These are phyloP conservation scores for Agrochola circellaris DNA, from an alignment of 2,888 invertebrate genomes.

Conservation along the genomic window DNA sequence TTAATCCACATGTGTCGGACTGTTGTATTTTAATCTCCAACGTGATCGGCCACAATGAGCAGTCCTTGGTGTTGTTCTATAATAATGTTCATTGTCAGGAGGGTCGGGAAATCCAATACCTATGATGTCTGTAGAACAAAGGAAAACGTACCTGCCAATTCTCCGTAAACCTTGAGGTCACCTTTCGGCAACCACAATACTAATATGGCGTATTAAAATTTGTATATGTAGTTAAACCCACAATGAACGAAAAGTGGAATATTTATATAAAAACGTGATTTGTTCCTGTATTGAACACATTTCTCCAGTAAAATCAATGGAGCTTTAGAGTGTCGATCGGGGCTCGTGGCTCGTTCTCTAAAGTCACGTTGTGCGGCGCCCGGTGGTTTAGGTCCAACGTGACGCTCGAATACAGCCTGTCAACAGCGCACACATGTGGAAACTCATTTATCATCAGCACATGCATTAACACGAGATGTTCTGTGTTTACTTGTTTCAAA, in stretches of 20 bases:
- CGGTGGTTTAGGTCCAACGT: slow-evolving; percentile 53
- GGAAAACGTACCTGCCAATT: slow-evolving; percentile 51
- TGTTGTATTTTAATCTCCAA: slow-evolving; percentile 15
- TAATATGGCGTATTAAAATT: slow-evolving; percentile 1
- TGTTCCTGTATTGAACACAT: slow-evolving; percentile 23
- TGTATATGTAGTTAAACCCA: slow-evolving; percentile 11
- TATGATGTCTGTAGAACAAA: slow-evolving; percentile 44
- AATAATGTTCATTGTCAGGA: slow-evolving; percentile 35
- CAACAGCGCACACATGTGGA: slow-evolving; percentile 60
- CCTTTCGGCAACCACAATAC: slow-evolving; percentile 44
- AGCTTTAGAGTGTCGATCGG: slow-evolving; percentile 45
- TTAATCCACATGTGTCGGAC: background rate
- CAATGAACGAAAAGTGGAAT: slow-evolving; percentile 11
- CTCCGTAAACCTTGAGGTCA: slow-evolving; percentile 42
- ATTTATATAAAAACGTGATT: slow-evolving; percentile 31
- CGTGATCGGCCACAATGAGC: slow-evolving; percentile 20
- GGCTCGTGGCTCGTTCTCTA: slow-evolving; percentile 8
- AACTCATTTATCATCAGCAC: slow-evolving; percentile 62
- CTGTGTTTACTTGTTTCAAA: slow-evolving; percentile 30
- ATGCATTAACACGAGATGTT: slow-evolving; percentile 46
- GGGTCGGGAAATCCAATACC: slow-evolving; percentile 40
- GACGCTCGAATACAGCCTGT: slow-evolving; percentile 44
- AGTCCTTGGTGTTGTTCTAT: slow-evolving; percentile 37
- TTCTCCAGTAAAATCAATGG: slow-evolving; percentile 52
- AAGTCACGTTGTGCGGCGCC: slow-evolving; percentile 50